Conservation (phyloP, 2,888 invertebrate genomes). For the Tipula unca region DNA sequence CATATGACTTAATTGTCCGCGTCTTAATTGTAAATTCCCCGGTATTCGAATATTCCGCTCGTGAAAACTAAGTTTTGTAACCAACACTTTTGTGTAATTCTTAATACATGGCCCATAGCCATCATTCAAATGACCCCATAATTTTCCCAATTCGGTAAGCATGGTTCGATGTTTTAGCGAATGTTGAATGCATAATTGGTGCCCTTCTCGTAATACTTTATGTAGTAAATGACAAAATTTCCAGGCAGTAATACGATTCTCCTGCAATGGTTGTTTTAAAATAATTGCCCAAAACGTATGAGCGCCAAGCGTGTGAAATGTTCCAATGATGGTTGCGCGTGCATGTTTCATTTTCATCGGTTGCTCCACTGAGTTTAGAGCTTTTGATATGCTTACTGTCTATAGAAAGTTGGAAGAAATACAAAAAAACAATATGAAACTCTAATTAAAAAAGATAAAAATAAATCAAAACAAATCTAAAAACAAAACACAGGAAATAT, state of each 20-base stretch:
- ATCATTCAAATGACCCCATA: constrained; percentile 92
- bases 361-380: constrained; percentile 82
- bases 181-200: constrained; percentile 75
- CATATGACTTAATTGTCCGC: constrained; percentile 75
- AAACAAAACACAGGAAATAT: neutral
- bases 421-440: neutral
- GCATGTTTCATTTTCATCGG: constrained; percentile 99
- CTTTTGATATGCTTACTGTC: constrained; percentile 71
- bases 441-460: neutral
- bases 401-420: neutral
- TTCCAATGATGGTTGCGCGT: constrained; percentile 87
- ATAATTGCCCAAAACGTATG: constrained; percentile 80
- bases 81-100: constrained; percentile 75
- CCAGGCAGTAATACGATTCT: constrained; percentile 95
- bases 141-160: constrained; percentile 78
- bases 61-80: constrained; percentile 91
- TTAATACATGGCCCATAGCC: constrained; percentile 91
- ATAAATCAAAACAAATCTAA: neutral
- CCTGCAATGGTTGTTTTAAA: constrained; percentile 50
- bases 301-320: constrained; percentile 86
- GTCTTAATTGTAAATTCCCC: constrained; percentile 79
- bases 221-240: constrained; percentile 98
- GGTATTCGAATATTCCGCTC: constrained; percentile 87
- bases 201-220: constrained; percentile 93
- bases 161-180: constrained; percentile 72